phyloP scores from a whole-genome alignment of 2,113 vertebrate species.

The Anser cygnoides region DNA sequence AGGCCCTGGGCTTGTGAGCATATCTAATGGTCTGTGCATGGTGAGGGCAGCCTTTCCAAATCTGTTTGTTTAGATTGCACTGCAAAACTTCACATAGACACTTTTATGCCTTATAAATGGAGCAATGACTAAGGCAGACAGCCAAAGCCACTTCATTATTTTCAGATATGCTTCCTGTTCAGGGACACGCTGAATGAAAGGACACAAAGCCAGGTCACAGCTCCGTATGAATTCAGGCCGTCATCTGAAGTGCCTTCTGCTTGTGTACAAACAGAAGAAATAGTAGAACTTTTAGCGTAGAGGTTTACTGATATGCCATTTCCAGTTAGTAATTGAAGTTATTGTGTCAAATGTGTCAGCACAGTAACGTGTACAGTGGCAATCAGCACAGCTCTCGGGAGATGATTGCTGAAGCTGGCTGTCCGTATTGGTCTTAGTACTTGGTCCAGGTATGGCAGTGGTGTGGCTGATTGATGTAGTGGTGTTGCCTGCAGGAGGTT shows the following conservation, averaged over 20 bases:
- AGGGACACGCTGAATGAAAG: not conserved
- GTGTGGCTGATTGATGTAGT: not conserved
- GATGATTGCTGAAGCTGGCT: not conserved
- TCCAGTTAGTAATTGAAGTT: not conserved
- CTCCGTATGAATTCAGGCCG: not conserved
- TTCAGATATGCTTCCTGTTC: not conserved
- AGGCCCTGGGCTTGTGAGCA: not conserved
- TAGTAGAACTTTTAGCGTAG: not conserved
- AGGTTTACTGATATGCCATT: not conserved
- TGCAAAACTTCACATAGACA: not conserved
- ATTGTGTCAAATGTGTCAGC: not conserved
- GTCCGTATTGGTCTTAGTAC: not conserved
- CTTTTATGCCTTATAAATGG: no score
- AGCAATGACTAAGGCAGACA: not conserved
- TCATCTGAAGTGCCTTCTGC: not conserved
- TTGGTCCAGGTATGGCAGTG: not conserved
- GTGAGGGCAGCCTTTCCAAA: not conserved
- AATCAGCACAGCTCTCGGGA: not conserved
- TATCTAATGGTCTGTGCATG: not conserved
- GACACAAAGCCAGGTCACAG: not conserved
- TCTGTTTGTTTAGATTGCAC: not conserved
- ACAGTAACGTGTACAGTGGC: not conserved
- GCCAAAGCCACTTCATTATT: not conserved
- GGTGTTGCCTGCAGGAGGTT: not conserved
- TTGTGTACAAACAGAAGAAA: not conserved